Evolutionary conservation across 2,888 invertebrate genomes (phyloP).

Genomic region (Autographa gamma): DNA sequence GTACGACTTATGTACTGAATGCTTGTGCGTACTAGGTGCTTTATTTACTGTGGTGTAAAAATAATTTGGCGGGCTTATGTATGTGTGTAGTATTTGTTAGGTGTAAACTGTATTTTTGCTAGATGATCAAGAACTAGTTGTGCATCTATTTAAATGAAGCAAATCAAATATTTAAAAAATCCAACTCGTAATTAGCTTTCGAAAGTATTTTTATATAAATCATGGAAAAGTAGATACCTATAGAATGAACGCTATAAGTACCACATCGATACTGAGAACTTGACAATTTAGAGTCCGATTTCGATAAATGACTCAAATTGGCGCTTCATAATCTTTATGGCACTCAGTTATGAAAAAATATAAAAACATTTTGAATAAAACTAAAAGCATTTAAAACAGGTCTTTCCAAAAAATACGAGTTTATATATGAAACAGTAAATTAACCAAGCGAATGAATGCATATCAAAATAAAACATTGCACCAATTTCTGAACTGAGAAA

Average conservation of each 20-base stretch:
- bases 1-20: slow-evolving; percentile 23
- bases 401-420: background rate
- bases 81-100: background rate
- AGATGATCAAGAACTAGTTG: no score
- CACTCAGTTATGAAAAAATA: background rate
- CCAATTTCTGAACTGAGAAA: background rate
- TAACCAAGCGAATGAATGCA: slow-evolving; percentile 9
- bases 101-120: background rate
- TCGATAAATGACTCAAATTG: no score
- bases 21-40: slow-evolving; percentile 20
- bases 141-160: no score
- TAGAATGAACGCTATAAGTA: no score
- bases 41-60: slow-evolving; percentile 25
- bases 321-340: no score
- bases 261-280: no score
- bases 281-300: no score
- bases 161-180: background rate
- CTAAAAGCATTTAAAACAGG: slow-evolving; percentile 30
- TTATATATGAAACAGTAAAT: slow-evolving; percentile 23
- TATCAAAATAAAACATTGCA: background rate
- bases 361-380: slow-evolving; percentile 21
- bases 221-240: no score
- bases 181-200: no score
- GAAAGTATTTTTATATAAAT: no score
- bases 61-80: background rate